A percentile compares a stretch with the other conserved stretches of the same genome.
Conservation (phyloP, 2,888 invertebrate species). For the Pemphredon lugubris region DNA sequence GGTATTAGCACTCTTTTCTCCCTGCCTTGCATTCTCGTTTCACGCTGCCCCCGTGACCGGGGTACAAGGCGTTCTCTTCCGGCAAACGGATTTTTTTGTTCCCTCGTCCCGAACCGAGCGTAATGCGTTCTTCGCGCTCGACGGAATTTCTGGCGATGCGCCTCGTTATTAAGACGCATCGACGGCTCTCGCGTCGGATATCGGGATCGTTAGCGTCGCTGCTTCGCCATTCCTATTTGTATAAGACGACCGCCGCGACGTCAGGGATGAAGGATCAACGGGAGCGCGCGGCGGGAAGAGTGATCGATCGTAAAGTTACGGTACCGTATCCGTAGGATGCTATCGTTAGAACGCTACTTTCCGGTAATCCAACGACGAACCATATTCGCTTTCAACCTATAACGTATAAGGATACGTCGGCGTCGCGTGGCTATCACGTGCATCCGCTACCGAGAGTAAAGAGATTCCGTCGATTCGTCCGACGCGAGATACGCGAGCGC, state of each 20-base stretch:
- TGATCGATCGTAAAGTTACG: no score
- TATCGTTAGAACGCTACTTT: no score
- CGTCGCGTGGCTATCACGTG: slow-evolving; percentile 64
- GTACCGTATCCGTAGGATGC: no score
- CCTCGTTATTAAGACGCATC: slow-evolving; percentile 28
- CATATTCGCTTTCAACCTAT: no score
- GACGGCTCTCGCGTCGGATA: background rate
- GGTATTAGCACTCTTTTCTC: slow-evolving; percentile 72
- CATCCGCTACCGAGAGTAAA: no score
- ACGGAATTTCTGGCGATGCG: slow-evolving; percentile 26
- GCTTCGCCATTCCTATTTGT: no score
- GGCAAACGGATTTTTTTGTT: slow-evolving; percentile 38
- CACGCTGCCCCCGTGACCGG: slow-evolving; percentile 19
- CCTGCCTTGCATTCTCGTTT: slow-evolving; percentile 48
- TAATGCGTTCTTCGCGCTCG: slow-evolving; percentile 52
- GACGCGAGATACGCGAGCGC: slow-evolving; percentile 57
- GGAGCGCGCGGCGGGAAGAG: no score
- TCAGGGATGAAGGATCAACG: no score
- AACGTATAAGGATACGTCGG: slow-evolving; percentile 41
- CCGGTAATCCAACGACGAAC: no score
- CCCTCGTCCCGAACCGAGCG: slow-evolving; percentile 22
- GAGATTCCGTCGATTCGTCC: slow-evolving; percentile 49
- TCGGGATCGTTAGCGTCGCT: background rate
- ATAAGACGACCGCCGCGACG: no score
- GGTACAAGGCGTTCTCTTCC: slow-evolving; percentile 13